Evolutionary conservation across 2,797 vertebrate genomes (phyloP), one percentile per base, ranked within the genome.

Genomic region (Enteromius anoplus): DNA sequence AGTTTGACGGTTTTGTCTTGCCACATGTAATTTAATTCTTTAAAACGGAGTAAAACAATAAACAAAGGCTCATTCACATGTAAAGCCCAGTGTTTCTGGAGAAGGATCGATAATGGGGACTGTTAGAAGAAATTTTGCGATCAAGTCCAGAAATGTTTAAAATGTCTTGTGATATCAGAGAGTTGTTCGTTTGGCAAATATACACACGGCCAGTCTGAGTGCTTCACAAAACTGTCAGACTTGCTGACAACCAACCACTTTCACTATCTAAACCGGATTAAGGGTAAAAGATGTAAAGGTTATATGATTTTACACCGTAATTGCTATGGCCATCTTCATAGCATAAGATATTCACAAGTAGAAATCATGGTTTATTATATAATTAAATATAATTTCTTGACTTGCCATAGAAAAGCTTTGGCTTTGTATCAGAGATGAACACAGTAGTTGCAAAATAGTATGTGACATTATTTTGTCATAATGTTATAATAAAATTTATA

Each of bases 401-500:
- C 84, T 85, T 84, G 71, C 75, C 71, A 72, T 77, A 70, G 42
- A 84, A 76, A 72, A 86, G 69, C 71, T 82, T 82, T 85, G 69
- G 78, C 81, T 84, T 87, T 86, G 80, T 88, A 81, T 84, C 51
- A 60, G 32, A 83, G 66, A 81, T 65, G 76, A 85, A 81, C 65
- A 73, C 77, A 83, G 49, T 84, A 85, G 85, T 87, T 84, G 53
- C 69, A 73, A 72, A 83, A 62, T 78, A 86, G 88, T 88, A 53
- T 85, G 70, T 89, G 87, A 71, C 85, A 89, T 89, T 91, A 89
- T 89, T 91, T 90, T 91, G 89, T 90, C 90, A 89, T 89, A 85
- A 89, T 51, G 85, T 88, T 90, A 80, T 88, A 92, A 92, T 91
- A 91, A 90, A 89, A 88, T 91, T 89, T 90, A 86, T 91, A 91